Evolutionary conservation across 2,113 vertebrate genomes (phyloP).

Genomic region (Poecile atricapillus): DNA sequence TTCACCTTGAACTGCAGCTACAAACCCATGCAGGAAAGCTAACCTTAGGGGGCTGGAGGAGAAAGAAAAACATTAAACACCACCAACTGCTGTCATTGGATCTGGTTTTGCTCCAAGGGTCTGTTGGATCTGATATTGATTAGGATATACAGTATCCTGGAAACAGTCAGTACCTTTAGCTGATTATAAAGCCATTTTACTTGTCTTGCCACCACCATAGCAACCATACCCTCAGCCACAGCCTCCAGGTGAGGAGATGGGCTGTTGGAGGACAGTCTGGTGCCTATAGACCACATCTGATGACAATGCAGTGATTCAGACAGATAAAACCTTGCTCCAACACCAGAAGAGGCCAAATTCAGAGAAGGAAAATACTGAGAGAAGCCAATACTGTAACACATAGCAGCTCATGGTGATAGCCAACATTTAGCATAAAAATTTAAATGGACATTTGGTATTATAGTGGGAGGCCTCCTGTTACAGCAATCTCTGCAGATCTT

Average conservation of each 20-base stretch:
- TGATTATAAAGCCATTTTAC: conserved; percentile 37
- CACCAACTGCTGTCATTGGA: neutral
- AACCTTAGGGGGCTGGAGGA: neutral
- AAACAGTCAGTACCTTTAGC: conserved; percentile 37
- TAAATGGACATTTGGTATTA: neutral
- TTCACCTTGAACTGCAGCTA: neutral
- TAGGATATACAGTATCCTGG: conserved; percentile 49
- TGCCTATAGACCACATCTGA: neutral
- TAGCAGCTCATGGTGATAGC: neutral
- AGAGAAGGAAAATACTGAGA: neutral
- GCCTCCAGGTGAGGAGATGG: neutral
- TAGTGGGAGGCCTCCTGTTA: neutral
- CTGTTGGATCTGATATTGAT: conserved; percentile 43
- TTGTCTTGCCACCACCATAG: conserved; percentile 8
- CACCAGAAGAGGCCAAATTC: neutral
- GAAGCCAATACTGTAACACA: neutral
- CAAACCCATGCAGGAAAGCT: neutral
- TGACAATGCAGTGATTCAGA: neutral
- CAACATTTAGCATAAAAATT: neutral
- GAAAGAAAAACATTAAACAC: neutral
- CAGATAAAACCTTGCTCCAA: neutral
- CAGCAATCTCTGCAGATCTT: neutral
- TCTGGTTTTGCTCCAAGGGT: conserved; percentile 21
- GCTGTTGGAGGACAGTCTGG: neutral
- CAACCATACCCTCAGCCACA: conserved; percentile 15